Base-by-base conservation (phyloP, 2,888 invertebrate genomes). In the Macrostomum cliftonense region DNA sequence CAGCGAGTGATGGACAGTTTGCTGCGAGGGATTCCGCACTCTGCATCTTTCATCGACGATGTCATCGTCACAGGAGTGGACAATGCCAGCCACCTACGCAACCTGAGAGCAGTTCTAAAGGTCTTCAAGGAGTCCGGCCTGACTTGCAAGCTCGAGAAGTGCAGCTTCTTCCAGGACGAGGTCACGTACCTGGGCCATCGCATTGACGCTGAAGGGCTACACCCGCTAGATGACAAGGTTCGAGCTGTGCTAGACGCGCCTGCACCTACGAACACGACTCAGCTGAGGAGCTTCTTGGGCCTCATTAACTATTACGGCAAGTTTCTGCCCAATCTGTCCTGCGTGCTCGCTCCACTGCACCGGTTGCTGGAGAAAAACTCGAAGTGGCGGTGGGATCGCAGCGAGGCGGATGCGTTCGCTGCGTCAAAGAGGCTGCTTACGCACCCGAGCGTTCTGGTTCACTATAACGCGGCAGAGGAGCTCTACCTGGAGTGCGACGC, bases 401-500 rank as follows among this genome's bases (percentile, higher is more conserved):
- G 50, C n/a, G 52, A 54, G 48, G 51, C 55, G 12, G 19, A 50
- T 39, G 57, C 60, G 1, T 55, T 60, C 40, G 42, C 38, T 1
- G 39, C 42, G 39, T 49, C 58, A 2, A 64, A 65, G 50, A 21
- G 47, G 14, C 28, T 55, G 17, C 52, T 63, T 9, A 49, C 52
- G 9, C 55, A 55, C 12, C 53, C 57, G 9, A 40, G 53, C 12
- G 54, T 62, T 7, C 54, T 65, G 9, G 54, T 55, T 12, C 62
- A 66, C 51, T 67, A 58, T 54, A 59, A 67, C 43, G 60, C 59
- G 1, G 46, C 36, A n/a, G 46, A 56, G 17, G 58, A 56, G 19
- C 40, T 70, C 5, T 52, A 56, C 16, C 47, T 72, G 2, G 60
- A 67, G 1, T 62, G 63, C 39, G 70, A 73, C 57, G 70, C 70